Conservation (phyloP, 1,140 invertebrate species). For the Trichomalopsis sarcophagae region DNA sequence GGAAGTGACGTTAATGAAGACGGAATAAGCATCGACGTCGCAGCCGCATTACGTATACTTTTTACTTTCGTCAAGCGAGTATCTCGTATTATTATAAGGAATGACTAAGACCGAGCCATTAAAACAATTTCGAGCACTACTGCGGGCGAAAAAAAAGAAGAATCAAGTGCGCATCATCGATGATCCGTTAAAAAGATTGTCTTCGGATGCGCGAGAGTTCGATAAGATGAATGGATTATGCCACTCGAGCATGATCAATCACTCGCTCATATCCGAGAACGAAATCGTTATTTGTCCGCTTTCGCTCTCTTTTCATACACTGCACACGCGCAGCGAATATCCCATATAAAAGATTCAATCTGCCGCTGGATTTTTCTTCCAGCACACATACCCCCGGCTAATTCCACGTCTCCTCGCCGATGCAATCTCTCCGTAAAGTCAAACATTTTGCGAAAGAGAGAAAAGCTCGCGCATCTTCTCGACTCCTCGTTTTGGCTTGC, state of each 20-base stretch:
- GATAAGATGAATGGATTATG: neutral
- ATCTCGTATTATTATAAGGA: neutral
- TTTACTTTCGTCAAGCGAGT: neutral
- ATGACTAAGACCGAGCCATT: neutral
- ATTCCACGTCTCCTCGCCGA: neutral
- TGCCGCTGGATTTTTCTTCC: too few species aligned
- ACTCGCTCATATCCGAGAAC: neutral
- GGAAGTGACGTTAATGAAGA: neutral
- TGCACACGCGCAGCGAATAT: too few species aligned
- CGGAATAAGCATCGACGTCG: neutral
- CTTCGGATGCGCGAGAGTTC: neutral
- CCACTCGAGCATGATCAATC: neutral
- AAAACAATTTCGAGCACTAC: neutral
- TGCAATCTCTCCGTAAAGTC: neutral
- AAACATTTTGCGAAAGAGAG: conserved; percentile 19
- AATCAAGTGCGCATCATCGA: too few species aligned
- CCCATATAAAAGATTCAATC: too few species aligned
- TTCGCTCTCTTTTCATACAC: too few species aligned
- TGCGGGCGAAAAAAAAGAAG: neutral
- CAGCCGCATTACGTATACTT: neutral
- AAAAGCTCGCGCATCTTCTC: conserved; percentile 19
- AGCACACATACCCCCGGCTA: neutral
- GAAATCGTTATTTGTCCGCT: too few species aligned
- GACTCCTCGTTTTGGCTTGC: neutral
- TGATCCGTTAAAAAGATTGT: conserved; percentile 7